phyloP scores from a whole-genome alignment of 2,888 invertebrate genomes.

The Xanthorhoe spadicearia region DNA sequence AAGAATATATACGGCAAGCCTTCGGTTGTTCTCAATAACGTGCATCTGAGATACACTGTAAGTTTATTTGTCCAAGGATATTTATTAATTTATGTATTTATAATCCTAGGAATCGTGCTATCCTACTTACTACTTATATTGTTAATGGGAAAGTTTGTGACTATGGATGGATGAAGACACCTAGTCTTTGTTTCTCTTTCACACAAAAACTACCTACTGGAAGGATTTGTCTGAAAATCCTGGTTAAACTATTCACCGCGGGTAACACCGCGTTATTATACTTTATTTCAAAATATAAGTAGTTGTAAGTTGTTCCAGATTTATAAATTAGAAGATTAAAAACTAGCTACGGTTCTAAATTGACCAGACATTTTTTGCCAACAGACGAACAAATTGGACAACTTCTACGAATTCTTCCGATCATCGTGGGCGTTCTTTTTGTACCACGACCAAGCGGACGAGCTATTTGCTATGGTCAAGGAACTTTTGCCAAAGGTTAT shows the following conservation, averaged over 20 bases:
- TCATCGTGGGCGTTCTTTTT: slow-evolving; percentile 87
- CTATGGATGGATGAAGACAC: no score
- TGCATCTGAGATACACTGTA: slow-evolving; percentile 86
- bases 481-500: slow-evolving; percentile 73
- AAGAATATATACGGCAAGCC: slow-evolving; percentile 88
- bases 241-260: no score
- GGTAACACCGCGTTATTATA: no score
- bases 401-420: slow-evolving; percentile 87
- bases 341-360: slow-evolving; percentile 6
- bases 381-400: slow-evolving; percentile 83
- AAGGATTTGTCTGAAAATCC: no score
- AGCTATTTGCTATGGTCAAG: slow-evolving; percentile 74
- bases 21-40: slow-evolving; percentile 87
- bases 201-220: no score
- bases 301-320: no score
- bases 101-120: no score
- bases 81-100: background rate
- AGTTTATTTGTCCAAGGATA: background rate
- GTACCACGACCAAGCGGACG: slow-evolving; percentile 85
- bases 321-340: background rate
- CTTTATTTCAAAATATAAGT: no score
- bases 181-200: no score
- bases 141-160: no score
- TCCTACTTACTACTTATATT: no score
- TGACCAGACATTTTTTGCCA: slow-evolving; percentile 40